Evolutionary conservation across 1,140 invertebrate species (phyloP), one percentile per base, ranked within the genome.

Genomic region (Drosophila nasuta): DNA sequence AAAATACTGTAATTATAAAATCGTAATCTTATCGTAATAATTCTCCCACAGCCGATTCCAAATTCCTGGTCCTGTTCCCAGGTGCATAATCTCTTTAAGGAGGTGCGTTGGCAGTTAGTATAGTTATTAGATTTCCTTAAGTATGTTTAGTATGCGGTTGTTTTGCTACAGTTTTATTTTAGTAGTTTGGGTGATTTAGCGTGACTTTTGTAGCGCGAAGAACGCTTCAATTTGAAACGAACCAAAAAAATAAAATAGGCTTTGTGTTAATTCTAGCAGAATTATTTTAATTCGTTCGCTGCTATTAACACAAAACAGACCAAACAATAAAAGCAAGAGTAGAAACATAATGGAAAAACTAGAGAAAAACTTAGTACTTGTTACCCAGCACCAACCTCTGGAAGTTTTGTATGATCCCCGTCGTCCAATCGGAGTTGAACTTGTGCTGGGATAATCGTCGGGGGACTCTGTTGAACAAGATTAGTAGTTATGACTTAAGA

Each of bases 341-440:
- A 75, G 72, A 75, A 78, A 62, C 25, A 64, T 10, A 65, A 62
- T 13, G 17, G 5, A 7, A 56, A 33, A 58, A 62, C 46, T 13
- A 77, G 46, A 45, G 64, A 58, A 60, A 68, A 17, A 43, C 41
- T 46, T 66, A 54, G 25, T 65, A 74, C 51, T 68, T 70, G 79
- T 81, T 91, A 86, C 82, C 90, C 80, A 83, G 69, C 77, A 91
- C 94, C 95, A 94, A 97, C 96, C 96, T 96, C 96, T 93, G 74
- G 96, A 97, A 51, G 96, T 96, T 94, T 97, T 97, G 93, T 96
- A 97, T n/a, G 96, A 97, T 93, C 96, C 96, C 74, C 96, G 94
- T 25, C 96, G 94, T 68, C 96, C 96, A 60, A 97, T 94, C 63
- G 93, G 95, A 75, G 92, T 93, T 80, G 92, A 93, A 92, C 91